Evolutionary conservation across 2,888 invertebrate genomes (phyloP), one percentile per base, ranked within the genome.

Genomic region (Tetragonisca angustula): DNA sequence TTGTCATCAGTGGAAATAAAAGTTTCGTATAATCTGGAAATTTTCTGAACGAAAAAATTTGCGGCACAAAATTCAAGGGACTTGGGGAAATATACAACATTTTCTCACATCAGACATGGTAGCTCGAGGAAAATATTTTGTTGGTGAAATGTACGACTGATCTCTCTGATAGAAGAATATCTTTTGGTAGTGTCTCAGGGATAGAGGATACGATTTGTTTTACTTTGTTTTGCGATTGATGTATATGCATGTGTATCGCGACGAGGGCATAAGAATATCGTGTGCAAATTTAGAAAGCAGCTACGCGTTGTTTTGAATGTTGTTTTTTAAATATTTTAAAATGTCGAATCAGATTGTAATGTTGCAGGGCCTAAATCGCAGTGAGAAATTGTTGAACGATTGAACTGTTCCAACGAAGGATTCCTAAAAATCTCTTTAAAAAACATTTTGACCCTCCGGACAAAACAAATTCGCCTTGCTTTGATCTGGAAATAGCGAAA

Each of bases 221-320:
- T 75, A 19, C 36, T 52, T 6, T n/a, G 5, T 19, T n/a, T n/a
- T 59, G 2, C 6, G 64, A 77, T 74, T 71, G 77, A 77, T 84
- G n/a, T n/a, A n/a, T 81, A 81, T 59, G 62, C 27, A 2, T 9
- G 54, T 65, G 17, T 78, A 70, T 71, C 71, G 9, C 4, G 62
- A 24, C 4, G 62, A 24, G 15, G 21, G 54, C 17, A n/a, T 69
- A 59, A 62, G 32, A 76, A 71, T 79, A 62, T 65, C 54, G 32
- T 15, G 62, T 32, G 61, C 50, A 73, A 74, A 80, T 77, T 77
- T 83, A 71, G 64, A 64, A 73, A 72, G 70, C 19, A 52, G 24
- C 76, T 73, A 50, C n/a, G 27, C 9, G 32, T 70, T 68, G 59
- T 54, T 61, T 49, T 50, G 17, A 43, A 43, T 43, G 2, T 43